Conservation (phyloP, 1,140 invertebrate species). For the Probaryconus sp. region DNA sequence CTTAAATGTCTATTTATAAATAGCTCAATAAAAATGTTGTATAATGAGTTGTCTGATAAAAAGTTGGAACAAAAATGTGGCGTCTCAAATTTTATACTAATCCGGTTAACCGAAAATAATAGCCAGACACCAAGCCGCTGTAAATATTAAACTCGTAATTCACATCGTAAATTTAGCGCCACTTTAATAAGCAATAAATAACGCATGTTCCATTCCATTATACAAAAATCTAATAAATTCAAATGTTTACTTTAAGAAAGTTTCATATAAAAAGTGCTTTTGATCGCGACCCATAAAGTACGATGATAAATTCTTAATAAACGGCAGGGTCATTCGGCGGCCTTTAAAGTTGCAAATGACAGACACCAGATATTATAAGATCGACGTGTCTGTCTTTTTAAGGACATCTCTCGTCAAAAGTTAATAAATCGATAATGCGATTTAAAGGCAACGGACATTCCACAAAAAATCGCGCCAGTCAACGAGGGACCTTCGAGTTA, state of each 20-base stretch:
- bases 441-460: slow-evolving; percentile 31
- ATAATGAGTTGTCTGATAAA: too few relatives aligned
- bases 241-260: slow-evolving; percentile 26
- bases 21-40: too few relatives aligned
- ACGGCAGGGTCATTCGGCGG: slow-evolving; percentile 38
- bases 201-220: neutral
- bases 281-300: slow-evolving; percentile 16
- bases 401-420: slow-evolving; percentile 56
- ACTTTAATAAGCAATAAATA: slow-evolving; percentile 31
- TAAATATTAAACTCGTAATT: too few relatives aligned
- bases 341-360: slow-evolving; percentile 45
- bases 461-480: slow-evolving; percentile 39
- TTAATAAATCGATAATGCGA: slow-evolving; percentile 59
- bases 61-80: too few relatives aligned
- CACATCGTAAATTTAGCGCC: too few relatives aligned
- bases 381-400: slow-evolving; percentile 51
- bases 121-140: too few relatives aligned
- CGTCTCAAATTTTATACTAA: too few relatives aligned
- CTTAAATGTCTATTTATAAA: too few relatives aligned
- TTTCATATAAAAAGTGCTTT: slow-evolving; percentile 22
- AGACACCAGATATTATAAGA: slow-evolving; percentile 45
- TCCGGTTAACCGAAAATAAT: too few relatives aligned
- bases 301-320: slow-evolving; percentile 26
- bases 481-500: slow-evolving; percentile 33
- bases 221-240: slow-evolving; percentile 22